phyloP scores from a whole-genome alignment of 2,113 vertebrate genomes.

The Nerophis lumbriciformis region DNA sequence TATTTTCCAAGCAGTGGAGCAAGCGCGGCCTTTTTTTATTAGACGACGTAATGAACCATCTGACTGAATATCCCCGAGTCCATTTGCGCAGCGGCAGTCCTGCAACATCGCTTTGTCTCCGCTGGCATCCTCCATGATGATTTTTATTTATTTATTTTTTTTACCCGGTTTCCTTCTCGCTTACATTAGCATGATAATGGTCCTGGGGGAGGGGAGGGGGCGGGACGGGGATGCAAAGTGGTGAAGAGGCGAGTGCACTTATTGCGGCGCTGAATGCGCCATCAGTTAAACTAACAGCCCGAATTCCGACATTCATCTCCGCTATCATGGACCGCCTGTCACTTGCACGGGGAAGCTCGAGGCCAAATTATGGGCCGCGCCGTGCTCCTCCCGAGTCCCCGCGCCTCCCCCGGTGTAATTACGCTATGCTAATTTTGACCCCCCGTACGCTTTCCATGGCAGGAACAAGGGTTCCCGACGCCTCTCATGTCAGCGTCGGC shows the following conservation, averaged over 20 bases:
- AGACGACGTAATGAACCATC: constrained; percentile 67
- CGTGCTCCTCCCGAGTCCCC: constrained; percentile 55
- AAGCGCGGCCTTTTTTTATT: constrained; percentile 55
- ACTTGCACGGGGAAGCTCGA: constrained; percentile 51
- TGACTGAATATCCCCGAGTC: constrained; percentile 48
- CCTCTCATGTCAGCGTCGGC: constrained; percentile 19
- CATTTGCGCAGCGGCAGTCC: constrained; percentile 36
- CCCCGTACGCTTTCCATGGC: constrained; percentile 19
- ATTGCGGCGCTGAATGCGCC: constrained; percentile 64
- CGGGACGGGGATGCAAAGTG: constrained; percentile 38
- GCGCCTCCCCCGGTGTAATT: constrained; percentile 61
- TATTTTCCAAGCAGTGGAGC: background rate
- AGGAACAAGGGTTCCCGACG: constrained; percentile 28
- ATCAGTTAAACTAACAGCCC: constrained; percentile 70
- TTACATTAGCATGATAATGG: constrained; percentile 72
- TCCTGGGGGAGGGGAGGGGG: constrained; percentile 39
- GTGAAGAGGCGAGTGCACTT: constrained; percentile 43
- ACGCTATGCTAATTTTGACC: constrained; percentile 59
- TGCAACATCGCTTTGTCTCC: constrained; percentile 47
- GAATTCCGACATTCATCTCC: constrained; percentile 69
- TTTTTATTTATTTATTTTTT: constrained; percentile 27
- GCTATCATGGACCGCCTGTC: constrained; percentile 59
- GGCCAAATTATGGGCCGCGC: constrained; percentile 66
- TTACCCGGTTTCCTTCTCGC: constrained; percentile 6
- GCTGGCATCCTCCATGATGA: constrained; percentile 31